Conservation (phyloP, 2,797 vertebrate species). For the Fratercula arctica region DNA sequence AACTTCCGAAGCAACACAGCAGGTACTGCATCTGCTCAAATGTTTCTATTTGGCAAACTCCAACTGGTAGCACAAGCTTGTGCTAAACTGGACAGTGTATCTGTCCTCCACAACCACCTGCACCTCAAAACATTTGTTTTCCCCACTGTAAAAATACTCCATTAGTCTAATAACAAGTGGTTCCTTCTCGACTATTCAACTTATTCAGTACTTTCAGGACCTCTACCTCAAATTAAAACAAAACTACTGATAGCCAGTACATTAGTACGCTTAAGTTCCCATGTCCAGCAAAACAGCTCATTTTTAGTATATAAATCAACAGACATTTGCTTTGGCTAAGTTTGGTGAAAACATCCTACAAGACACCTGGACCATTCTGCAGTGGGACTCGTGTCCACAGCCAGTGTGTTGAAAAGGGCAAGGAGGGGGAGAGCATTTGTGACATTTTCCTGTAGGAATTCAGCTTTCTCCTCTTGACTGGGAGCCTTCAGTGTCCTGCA, state of each 20-base stretch:
- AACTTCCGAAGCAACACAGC: neutral
- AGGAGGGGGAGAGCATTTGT: neutral
- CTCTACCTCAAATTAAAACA: neutral
- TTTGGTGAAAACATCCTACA: neutral
- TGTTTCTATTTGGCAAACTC: neutral
- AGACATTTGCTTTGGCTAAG: neutral
- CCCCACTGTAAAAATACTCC: neutral
- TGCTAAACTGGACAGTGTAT: fast-evolving
- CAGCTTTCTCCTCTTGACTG: neutral
- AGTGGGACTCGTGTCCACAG: neutral
- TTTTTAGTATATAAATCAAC: neutral
- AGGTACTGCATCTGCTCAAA: neutral
- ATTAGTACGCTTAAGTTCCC: neutral
- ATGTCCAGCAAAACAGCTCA: neutral
- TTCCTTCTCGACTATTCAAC: neutral
- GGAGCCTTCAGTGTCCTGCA: neutral
- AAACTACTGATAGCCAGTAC: neutral
- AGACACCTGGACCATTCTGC: neutral
- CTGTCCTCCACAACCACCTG: neutral
- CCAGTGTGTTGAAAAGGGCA: fast-evolving
- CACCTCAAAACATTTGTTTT: neutral
- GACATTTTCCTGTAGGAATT: neutral
- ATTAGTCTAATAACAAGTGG: neutral
- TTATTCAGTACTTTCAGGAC: neutral
- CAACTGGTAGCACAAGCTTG: neutral